Percentiles rank a stretch among this genome's conserved stretches.
phyloP scores from a whole-genome alignment of 2,113 vertebrate genomes.

The Campylorhamphus procurvoides region DNA sequence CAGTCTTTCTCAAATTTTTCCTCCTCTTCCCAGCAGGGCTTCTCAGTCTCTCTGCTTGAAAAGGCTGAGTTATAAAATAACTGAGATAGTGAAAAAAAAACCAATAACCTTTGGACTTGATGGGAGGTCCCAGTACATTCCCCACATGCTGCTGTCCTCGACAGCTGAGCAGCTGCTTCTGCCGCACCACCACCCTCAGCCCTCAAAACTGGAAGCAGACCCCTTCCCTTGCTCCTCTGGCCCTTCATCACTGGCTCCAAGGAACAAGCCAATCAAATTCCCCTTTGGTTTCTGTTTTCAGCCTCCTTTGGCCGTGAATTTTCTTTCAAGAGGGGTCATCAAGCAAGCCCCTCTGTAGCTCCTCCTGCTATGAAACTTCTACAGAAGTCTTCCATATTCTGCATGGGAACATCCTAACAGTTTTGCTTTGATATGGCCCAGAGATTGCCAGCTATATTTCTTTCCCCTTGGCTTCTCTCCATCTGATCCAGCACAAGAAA shows the following conservation, averaged over 20 bases:
- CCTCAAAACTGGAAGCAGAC: background rate
- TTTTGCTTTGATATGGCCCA: background rate
- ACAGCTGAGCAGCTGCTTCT: background rate
- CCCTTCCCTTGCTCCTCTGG: background rate
- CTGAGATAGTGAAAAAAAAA: background rate
- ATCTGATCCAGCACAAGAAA: background rate
- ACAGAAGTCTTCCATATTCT: background rate
- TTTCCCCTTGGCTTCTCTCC: background rate
- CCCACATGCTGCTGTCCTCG: fast-evolving
- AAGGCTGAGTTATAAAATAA: background rate
- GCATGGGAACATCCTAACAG: background rate
- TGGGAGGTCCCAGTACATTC: background rate
- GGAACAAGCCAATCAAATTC: background rate
- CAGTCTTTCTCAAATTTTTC: background rate
- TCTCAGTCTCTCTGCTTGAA: background rate
- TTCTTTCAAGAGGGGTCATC: background rate
- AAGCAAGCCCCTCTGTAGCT: background rate
- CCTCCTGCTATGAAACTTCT: background rate
- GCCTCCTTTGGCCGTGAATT: background rate
- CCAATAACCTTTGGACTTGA: background rate
- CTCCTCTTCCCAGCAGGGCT: background rate
- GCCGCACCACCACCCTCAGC: background rate
- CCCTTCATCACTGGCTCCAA: background rate
- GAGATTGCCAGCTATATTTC: background rate
- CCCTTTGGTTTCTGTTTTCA: background rate